Conservation (phyloP, 2,888 invertebrate species). For the Scaptomyza polygonia region DNA sequence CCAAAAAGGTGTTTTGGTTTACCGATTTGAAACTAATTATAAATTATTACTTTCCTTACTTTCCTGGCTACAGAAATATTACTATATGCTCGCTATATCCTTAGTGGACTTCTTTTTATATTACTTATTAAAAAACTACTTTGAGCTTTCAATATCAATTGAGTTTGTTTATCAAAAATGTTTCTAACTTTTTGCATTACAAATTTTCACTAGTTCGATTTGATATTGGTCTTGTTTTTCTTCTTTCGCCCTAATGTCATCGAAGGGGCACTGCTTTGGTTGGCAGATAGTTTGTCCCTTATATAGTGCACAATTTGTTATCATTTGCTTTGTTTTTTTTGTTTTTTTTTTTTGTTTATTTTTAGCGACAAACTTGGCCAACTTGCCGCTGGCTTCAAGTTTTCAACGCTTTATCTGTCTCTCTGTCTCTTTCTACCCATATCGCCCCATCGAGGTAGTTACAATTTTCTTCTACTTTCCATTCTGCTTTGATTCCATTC, state of each 20-base stretch:
- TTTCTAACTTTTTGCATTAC: neutral
- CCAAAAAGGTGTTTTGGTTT: no score
- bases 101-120: neutral
- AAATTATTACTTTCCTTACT: no score
- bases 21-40: no score
- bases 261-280: neutral
- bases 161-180: neutral
- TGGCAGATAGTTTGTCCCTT: neutral
- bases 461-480: neutral
- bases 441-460: slow-evolving; percentile 25
- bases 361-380: slow-evolving; percentile 49
- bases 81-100: no score
- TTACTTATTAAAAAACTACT: no score
- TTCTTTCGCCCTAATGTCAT: slow-evolving; percentile 46
- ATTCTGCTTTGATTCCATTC: no score
- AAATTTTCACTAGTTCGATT: neutral
- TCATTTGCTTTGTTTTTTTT: slow-evolving; percentile 47
- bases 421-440: slow-evolving; percentile 35
- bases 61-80: no score
- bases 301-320: slow-evolving; percentile 67
- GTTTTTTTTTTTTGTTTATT: slow-evolving; percentile 8
- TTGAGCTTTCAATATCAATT: neutral
- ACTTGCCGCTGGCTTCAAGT: slow-evolving; percentile 67
- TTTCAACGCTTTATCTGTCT: slow-evolving; percentile 70
- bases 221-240: neutral